A percentile compares a stretch with the other conserved stretches of the same genome.
Evolutionary conservation across 2,797 vertebrate genomes (phyloP).

Genomic region (Phoebastria nigripes): DNA sequence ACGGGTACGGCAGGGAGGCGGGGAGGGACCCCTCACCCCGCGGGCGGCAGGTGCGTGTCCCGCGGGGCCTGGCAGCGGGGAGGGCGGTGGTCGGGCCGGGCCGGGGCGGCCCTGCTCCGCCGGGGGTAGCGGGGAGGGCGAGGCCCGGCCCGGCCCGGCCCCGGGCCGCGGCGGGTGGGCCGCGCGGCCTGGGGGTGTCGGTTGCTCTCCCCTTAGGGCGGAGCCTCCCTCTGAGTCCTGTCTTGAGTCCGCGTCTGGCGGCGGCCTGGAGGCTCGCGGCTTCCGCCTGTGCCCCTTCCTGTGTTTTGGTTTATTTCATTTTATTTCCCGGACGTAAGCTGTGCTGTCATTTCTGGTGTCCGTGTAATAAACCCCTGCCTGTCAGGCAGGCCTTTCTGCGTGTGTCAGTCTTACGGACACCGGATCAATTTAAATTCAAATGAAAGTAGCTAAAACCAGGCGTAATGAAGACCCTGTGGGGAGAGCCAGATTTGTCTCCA

Average conservation of each 20-base stretch:
- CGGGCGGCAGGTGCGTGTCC: neutral
- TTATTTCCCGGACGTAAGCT: too few relatives aligned
- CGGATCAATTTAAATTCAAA: rapidly evolving
- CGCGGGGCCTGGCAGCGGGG: neutral
- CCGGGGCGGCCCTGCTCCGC: too few relatives aligned
- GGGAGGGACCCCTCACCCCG: neutral
- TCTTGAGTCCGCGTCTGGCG: neutral
- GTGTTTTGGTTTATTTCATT: too few relatives aligned
- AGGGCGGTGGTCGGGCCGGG: neutral
- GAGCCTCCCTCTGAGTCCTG: rapidly evolving
- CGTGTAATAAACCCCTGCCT: too few relatives aligned
- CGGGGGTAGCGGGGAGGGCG: too few relatives aligned
- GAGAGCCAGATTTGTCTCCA: rapidly evolving
- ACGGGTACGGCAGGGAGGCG: too few relatives aligned
- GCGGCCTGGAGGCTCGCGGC: neutral
- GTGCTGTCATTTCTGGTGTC: neutral
- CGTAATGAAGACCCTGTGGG: rapidly evolving
- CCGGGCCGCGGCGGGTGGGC: neutral
- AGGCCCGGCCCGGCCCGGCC: too few relatives aligned
- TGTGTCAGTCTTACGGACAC: rapidly evolving
- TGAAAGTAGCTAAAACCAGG: too few relatives aligned
- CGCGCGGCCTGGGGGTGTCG: neutral
- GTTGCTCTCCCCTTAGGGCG: neutral
- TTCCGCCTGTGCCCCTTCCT: neutral
- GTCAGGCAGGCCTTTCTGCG: neutral